phyloP scores from a whole-genome alignment of 1,140 invertebrate genomes.

The Sinonovacula constricta region DNA sequence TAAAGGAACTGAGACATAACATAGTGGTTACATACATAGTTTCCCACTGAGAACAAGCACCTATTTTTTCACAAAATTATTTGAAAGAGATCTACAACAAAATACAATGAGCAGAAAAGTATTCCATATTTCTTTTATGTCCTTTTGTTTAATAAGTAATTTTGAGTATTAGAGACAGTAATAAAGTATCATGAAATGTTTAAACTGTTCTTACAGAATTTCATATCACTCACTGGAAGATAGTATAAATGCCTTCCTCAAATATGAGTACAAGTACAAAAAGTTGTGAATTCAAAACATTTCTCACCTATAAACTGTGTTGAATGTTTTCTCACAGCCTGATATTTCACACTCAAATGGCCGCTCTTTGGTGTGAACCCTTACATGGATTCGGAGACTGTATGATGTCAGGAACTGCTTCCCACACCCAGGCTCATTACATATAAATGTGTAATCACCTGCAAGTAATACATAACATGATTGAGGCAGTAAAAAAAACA shows the following conservation, averaged over 20 bases:
- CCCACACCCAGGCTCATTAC: constrained; percentile 90
- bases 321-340: constrained; percentile 94
- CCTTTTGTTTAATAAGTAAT: too few relatives aligned
- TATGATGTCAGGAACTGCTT: constrained; percentile 96
- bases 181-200: background rate
- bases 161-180: background rate
- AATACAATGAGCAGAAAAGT: too few relatives aligned
- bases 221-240: background rate
- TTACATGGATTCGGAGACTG: constrained; percentile 95
- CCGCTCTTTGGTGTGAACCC: constrained; percentile 97
- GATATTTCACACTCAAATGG: constrained; percentile 88
- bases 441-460: constrained; percentile 97
- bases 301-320: constrained; percentile 89
- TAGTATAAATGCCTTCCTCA: background rate
- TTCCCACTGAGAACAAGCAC: too few relatives aligned
- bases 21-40: too few relatives aligned
- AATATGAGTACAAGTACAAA: background rate
- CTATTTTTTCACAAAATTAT: too few relatives aligned
- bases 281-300: too few relatives aligned
- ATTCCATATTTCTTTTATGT: too few relatives aligned
- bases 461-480: constrained; percentile 74
- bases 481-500: too few relatives aligned
- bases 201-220: background rate
- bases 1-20: too few relatives aligned
- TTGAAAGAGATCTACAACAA: too few relatives aligned